Evolutionary conservation across 2,888 invertebrate species (phyloP).

Genomic region (Listrodromus nycthemerus): DNA sequence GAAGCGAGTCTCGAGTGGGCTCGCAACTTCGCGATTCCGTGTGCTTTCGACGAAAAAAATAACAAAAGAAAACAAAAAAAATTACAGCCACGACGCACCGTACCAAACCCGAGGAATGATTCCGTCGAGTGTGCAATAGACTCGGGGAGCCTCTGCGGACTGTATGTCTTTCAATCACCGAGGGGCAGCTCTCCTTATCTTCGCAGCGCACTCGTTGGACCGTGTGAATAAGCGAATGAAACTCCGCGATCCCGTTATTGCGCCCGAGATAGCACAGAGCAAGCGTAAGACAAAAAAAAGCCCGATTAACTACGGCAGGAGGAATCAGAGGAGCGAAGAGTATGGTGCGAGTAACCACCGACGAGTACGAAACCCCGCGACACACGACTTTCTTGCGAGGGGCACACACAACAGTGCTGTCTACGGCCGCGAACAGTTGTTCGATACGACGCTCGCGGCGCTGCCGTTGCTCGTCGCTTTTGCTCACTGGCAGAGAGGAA

Average conservation of each 20-base stretch:
- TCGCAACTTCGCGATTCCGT: not conserved
- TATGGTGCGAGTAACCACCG: not conserved
- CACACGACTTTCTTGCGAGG: conserved; percentile 7
- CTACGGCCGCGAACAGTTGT: not conserved
- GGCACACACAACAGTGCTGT: not conserved
- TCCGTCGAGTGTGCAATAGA: not conserved
- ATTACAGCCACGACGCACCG: not conserved
- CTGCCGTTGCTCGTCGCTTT: conserved; percentile 31
- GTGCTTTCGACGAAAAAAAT: not conserved
- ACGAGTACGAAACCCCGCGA: conserved; percentile 7
- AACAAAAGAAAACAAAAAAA: not conserved
- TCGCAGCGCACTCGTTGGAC: not conserved
- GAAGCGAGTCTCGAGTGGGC: not conserved
- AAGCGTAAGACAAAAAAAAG: not conserved
- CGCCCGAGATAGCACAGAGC: not conserved
- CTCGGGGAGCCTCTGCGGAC: not conserved
- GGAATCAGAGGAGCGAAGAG: not conserved
- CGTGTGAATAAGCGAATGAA: not conserved
- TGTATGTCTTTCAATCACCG: not conserved
- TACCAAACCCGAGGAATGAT: not conserved
- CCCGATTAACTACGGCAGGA: not conserved
- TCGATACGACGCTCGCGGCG: conserved; percentile 2
- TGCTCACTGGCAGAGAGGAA: not conserved
- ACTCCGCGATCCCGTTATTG: not conserved
- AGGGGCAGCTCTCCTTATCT: not conserved